Percentiles rank a stretch among this genome's conserved stretches.
Conservation (phyloP, 2,113 vertebrate species). For the Pteruthius melanotis region DNA sequence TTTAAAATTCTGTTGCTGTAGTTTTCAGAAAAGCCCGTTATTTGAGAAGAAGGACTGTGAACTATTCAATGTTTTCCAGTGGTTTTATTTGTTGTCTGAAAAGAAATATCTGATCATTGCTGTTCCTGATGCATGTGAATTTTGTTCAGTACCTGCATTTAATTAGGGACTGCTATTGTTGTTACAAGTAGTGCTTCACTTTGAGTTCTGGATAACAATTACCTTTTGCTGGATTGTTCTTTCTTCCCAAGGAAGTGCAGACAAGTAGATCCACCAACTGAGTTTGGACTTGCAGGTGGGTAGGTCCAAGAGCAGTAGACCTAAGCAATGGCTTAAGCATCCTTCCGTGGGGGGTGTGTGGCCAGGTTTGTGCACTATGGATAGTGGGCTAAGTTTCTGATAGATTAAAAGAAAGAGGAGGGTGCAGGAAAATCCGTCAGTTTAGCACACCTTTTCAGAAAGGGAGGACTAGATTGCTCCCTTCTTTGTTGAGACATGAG, state of each 20-base stretch:
- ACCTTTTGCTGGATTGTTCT: background rate
- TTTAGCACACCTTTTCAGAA: background rate
- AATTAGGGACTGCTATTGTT: background rate
- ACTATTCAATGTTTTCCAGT: background rate
- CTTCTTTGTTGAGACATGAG: background rate
- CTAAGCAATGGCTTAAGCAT: background rate
- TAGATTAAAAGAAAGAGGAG: background rate
- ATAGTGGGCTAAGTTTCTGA: background rate
- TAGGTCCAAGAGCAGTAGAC: background rate
- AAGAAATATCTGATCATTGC: background rate
- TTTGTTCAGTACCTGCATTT: background rate
- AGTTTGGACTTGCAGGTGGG: background rate
- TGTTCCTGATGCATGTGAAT: background rate
- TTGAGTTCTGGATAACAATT: background rate
- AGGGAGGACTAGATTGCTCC: background rate
- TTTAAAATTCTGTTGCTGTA: background rate
- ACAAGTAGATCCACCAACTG: background rate
- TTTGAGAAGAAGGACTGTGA: background rate
- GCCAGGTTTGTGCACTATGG: background rate
- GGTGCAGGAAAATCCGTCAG: background rate
- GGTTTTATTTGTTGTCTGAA: background rate
- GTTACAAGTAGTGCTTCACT: background rate
- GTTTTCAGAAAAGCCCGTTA: background rate
- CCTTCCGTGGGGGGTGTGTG: rapidly evolving
- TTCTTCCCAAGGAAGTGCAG: background rate